These are phyloP conservation scores for Musca domestica DNA, from an alignment of 1,140 invertebrate species.

Conservation along the genomic window DNA sequence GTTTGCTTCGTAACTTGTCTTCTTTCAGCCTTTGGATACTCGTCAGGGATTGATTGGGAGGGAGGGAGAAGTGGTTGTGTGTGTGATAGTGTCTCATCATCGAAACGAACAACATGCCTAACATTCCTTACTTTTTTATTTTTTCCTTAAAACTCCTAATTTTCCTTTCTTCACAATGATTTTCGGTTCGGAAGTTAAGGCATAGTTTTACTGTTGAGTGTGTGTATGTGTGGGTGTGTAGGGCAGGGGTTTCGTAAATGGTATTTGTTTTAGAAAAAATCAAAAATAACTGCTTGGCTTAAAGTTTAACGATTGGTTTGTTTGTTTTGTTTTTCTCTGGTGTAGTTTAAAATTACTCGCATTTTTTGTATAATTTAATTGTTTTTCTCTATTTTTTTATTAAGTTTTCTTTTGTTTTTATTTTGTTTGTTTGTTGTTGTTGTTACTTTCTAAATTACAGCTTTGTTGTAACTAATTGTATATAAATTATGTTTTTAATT, in stretches of 20 bases:
- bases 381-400: conserved; percentile 26
- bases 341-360: conserved; percentile 22
- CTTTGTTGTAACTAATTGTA: conserved; percentile 20
- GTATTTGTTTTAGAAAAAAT: conserved; percentile 25
- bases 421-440: background rate
- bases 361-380: conserved; percentile 20
- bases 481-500: conserved; percentile 23
- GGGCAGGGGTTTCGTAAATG: conserved; percentile 29
- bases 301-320: background rate
- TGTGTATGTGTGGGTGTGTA: too few species aligned
- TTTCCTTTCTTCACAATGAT: too few species aligned
- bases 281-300: conserved; percentile 4
- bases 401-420: conserved; percentile 21
- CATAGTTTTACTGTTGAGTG: too few species aligned
- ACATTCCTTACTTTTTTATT: too few species aligned
- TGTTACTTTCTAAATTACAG: conserved; percentile 11
- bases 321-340: conserved; percentile 31
- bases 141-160: too few species aligned
- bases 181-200: too few species aligned
- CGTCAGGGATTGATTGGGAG: too few species aligned
- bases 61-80: too few species aligned
- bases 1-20: too few species aligned
- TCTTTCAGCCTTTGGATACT: too few species aligned
- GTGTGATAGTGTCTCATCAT: too few species aligned
- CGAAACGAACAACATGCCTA: too few species aligned